Base-by-base conservation (phyloP, 2,797 vertebrate genomes). In the Monodelphis domestica region DNA sequence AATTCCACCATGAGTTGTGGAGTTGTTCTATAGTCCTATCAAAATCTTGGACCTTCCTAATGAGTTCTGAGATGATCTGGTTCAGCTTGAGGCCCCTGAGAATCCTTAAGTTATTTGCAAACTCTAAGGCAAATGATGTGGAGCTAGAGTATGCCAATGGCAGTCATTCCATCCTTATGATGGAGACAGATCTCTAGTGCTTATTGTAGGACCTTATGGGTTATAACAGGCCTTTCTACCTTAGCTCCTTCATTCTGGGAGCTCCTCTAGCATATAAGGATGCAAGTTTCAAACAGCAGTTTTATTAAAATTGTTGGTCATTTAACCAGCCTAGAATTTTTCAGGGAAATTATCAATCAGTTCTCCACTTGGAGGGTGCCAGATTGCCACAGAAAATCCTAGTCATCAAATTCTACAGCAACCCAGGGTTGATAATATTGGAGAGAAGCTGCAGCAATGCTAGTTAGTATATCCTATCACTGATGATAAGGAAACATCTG, bases 381-480 rank as follows among this genome's bases (percentile, higher is more conserved):
- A 89, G 70, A 63, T 89, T 59, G 57, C 54, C 90, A 96, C 17
- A 94, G 12, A 84, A 15, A 89, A 50, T 38, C 91, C 90, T 87
- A 55, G 94, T 89, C 90, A 95, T 94, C 93, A 97, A 84, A 95
- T 95, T 97, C 97, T 95, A 57, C 95, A 87, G 90, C 94, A 96
- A 94, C 24, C 91, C 17, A 92, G 45, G 33, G 21, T 24, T 84
- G 78, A 90, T 45, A 94, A 87, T 93, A 53, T 21, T 87, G 87
- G 89, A 90, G 92, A 94, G 59, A 96, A 94, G 29, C 94, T 94
- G 29, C 17, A 91, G 90, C 94, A 54, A 95, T 95, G 53, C 70
- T 53, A 17, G 56, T 45, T 53, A 87, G 59, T 91, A 54, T 93
- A 94, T 94, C 88, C 53, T 87, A 53, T 70, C 70, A 93, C 56